A percentile compares a stretch with the other conserved stretches of the same genome.
These are phyloP conservation scores for Lepidurus packardi DNA, from an alignment of 1,140 invertebrate genomes.

Conservation along the genomic window DNA sequence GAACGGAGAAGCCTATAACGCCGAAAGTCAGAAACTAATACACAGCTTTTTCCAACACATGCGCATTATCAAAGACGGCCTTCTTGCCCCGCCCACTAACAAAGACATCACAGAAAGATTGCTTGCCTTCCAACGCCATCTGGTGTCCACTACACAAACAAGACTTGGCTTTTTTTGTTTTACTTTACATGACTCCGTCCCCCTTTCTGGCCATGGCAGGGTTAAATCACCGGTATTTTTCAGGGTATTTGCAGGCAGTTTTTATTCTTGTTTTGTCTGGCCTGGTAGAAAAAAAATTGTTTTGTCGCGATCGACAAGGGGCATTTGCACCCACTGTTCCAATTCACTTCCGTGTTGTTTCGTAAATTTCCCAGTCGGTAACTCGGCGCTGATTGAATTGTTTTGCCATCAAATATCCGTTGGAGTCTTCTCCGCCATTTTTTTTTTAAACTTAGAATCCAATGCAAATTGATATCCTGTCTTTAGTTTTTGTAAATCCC, in stretches of 20 bases:
- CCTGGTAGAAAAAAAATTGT: too few species aligned
- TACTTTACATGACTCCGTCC: not conserved
- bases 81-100: not conserved
- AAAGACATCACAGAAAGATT: conserved; percentile 14
- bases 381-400: too few species aligned
- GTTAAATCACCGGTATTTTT: not conserved
- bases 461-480: too few species aligned
- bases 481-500: too few species aligned
- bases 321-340: too few species aligned
- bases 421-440: too few species aligned
- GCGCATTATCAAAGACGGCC: not conserved
- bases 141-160: not conserved
- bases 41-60: not conserved
- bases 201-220: not conserved
- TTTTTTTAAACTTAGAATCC: too few species aligned
- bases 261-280: not conserved
- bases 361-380: too few species aligned
- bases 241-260: not conserved
- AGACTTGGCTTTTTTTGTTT: not conserved
- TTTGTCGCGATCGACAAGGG: too few species aligned
- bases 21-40: not conserved
- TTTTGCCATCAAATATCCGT: too few species aligned
- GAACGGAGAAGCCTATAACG: not conserved
- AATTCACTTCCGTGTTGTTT: too few species aligned
- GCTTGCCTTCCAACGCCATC: not conserved